Evolutionary conservation across 2,888 invertebrate species (phyloP), one percentile per base, ranked within the genome.

Genomic region (Melanophora roralis): DNA sequence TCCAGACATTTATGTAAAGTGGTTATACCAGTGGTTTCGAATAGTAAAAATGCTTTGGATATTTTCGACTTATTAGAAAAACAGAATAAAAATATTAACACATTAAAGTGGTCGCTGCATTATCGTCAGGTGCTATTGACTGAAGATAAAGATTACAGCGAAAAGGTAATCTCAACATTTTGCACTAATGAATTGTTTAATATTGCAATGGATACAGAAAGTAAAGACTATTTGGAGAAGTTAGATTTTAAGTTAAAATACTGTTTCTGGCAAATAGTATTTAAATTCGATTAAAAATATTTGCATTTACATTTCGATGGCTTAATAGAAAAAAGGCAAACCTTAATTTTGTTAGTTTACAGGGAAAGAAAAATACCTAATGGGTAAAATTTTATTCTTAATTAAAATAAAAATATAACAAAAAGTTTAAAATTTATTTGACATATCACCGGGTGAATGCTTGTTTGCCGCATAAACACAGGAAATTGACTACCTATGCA

Each of bases 261-360:
- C 34, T 82, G 80, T 59, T 82, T 82, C 64, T 82, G 82, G 82
- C 65, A 82, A 69, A 75, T 82, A 49, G 38, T 45, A 6, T 80
- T 78, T 75, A 68, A 82, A 32, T 51, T 74, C 38, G 21, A 36
- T 16, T 62, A n/a, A n/a, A n/a, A n/a, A n/a, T n/a, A n/a, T n/a
- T n/a, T n/a, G n/a, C n/a, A n/a, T n/a, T n/a, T n/a, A n/a, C n/a
- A n/a, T n/a, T n/a, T n/a, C n/a, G n/a, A n/a, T n/a, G n/a, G n/a
- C n/a, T n/a, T n/a, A n/a, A n/a, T n/a, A n/a, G n/a, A n/a, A n/a
- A n/a, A n/a, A n/a, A n/a, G n/a, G n/a, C n/a, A n/a, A n/a, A n/a
- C n/a, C n/a, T n/a, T n/a, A n/a, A n/a, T n/a, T n/a, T n/a, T n/a
- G n/a, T n/a, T n/a, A n/a, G n/a, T n/a, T n/a, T n/a, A n/a, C n/a